phyloP scores from a whole-genome alignment of 2,888 invertebrate species.

The Desoria tigrina region DNA sequence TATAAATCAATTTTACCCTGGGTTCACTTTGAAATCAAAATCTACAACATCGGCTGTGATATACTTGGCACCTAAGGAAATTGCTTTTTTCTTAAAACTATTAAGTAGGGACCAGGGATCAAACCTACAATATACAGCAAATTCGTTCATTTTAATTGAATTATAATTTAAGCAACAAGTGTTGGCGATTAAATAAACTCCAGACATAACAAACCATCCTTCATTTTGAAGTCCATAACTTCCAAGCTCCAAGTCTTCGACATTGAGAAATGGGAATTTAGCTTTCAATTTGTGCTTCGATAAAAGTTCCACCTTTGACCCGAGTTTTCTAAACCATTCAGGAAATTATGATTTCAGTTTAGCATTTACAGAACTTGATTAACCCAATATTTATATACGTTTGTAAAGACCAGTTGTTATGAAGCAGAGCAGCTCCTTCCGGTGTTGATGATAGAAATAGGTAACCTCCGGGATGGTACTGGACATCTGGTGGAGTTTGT shows the following conservation, averaged over 20 bases:
- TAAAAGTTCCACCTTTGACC: slow-evolving; percentile 75
- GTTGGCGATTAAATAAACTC: too few species aligned
- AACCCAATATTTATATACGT: too few species aligned
- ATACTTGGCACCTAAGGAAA: slow-evolving; percentile 72
- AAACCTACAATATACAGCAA: too few species aligned
- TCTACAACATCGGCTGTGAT: slow-evolving; percentile 73
- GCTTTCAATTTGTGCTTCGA: slow-evolving; percentile 67
- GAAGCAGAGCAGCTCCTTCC: slow-evolving; percentile 70
- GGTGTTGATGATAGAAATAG: slow-evolving; percentile 82
- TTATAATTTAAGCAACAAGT: too few species aligned
- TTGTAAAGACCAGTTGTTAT: slow-evolving; percentile 69
- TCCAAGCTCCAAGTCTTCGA: slow-evolving; percentile 74
- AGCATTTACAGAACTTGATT: too few species aligned
- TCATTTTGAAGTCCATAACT: slow-evolving; percentile 81
- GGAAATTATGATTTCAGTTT: too few species aligned
- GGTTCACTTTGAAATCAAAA: slow-evolving; percentile 60
- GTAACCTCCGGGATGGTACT: slow-evolving; percentile 84
- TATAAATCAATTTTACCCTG: too few species aligned
- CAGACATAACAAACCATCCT: slow-evolving; percentile 68
- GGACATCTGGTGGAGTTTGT: slow-evolving; percentile 65
- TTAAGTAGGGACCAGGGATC: slow-evolving; percentile 81
- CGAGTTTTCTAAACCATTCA: slow-evolving; percentile 70
- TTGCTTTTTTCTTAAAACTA: slow-evolving; percentile 74
- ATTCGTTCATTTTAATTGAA: too few species aligned
- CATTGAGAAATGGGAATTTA: slow-evolving; percentile 88